Evolutionary conservation across 1,140 invertebrate genomes (phyloP).

Genomic region (Sesamia nonagrioides): DNA sequence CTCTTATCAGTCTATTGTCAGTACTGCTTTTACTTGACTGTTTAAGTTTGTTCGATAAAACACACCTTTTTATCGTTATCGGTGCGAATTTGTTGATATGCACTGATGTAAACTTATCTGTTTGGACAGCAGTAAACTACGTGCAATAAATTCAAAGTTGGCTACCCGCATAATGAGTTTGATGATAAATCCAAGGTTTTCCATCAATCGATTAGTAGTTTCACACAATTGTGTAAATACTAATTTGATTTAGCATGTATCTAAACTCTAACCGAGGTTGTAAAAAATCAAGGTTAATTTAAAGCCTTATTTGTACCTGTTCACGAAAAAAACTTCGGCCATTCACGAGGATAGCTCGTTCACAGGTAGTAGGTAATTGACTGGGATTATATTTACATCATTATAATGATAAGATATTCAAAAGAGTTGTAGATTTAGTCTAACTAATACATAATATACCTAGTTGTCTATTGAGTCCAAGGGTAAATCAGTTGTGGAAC

Average conservation of each 20-base stretch:
- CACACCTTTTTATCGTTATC: constrained; percentile 49
- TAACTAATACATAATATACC: not conserved
- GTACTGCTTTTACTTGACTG: constrained; percentile 51
- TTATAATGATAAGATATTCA: constrained; percentile 6
- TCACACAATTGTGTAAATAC: constrained; percentile 59
- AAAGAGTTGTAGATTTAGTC: not conserved
- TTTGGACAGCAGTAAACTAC: constrained; percentile 35
- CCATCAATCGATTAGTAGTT: constrained; percentile 51
- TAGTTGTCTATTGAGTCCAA: constrained; percentile 20
- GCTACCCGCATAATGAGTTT: constrained; percentile 46
- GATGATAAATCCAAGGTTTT: constrained; percentile 51
- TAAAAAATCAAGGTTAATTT: constrained; percentile 33
- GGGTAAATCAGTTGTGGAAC: constrained; percentile 11
- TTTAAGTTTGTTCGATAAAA: constrained; percentile 60
- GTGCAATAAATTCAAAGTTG: constrained; percentile 34
- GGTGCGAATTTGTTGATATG: constrained; percentile 28
- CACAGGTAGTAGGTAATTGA: constrained; percentile 19
- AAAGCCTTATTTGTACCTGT: constrained; percentile 26
- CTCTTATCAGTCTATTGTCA: constrained; percentile 66
- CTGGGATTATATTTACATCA: constrained; percentile 26
- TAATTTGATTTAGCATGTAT: constrained; percentile 21
- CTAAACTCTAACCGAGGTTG: constrained; percentile 13
- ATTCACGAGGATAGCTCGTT: constrained; percentile 8
- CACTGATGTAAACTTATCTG: constrained; percentile 38
- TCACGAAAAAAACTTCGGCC: constrained; percentile 36